A percentile compares a stretch with the other conserved stretches of the same genome.
These are phyloP conservation scores for Incurvaria masculella DNA, from an alignment of 2,888 invertebrate genomes.

Conservation along the genomic window DNA sequence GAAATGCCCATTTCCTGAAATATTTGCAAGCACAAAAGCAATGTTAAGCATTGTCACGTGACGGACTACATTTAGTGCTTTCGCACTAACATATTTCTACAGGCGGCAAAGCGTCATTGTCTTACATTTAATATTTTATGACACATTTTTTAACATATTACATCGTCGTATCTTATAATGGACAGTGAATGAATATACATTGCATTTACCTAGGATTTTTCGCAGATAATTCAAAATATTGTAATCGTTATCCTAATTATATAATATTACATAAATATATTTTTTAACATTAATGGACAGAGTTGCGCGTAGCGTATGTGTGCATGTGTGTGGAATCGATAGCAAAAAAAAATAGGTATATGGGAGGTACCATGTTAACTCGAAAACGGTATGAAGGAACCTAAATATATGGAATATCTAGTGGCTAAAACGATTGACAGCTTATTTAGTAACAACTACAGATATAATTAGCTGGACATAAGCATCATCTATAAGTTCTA, in stretches of 20 bases:
- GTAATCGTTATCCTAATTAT: constrained; percentile 27
- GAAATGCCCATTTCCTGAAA: too few species aligned
- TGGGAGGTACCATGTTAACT: constrained; percentile 7
- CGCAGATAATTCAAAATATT: constrained; percentile 28
- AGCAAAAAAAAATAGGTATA: constrained; percentile 6
- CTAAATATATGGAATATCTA: constrained; percentile 3
- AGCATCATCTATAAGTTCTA: too few species aligned
- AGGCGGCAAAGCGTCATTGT: too few species aligned
- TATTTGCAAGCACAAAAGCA: too few species aligned
- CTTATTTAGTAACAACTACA: constrained; percentile 31
- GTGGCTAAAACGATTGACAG: constrained; percentile 4
- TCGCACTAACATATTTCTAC: too few species aligned
- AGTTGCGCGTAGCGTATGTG: constrained; percentile 49
- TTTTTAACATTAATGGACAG: constrained; percentile 48
- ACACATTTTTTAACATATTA: too few species aligned
- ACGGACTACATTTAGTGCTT: too few species aligned
- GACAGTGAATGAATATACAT: constrained; percentile 42
- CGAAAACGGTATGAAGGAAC: constrained; percentile 6
- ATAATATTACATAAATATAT: constrained; percentile 23
- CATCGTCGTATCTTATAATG: too few species aligned
- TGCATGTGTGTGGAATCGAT: constrained; percentile 7
- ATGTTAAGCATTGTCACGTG: too few species aligned
- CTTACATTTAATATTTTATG: too few species aligned
- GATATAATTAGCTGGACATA: too few species aligned
- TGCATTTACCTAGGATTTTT: constrained; percentile 26